Evolutionary conservation across 92 coral and sea anemone species (phyloP), one percentile per base, ranked within the genome.

Genomic region (Heliopora coerulea): DNA sequence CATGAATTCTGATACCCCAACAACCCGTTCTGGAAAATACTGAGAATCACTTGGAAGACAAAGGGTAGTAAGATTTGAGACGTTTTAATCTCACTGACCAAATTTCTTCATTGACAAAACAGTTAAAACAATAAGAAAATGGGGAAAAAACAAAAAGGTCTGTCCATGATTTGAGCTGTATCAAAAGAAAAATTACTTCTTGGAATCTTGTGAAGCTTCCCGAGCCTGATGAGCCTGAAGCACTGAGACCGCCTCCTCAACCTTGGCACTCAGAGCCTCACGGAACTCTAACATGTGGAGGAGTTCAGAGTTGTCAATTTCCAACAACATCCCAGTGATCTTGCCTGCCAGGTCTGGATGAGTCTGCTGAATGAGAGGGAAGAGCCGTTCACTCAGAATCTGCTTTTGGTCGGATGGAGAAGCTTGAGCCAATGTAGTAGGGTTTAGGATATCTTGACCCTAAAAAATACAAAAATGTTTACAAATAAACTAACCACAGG

Each of bases 261-360:
- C 95, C 82, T 92, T 92, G 68, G 93, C 87, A 10, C 73, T 59
- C 46, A 92, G 78, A 8, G 97, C 97, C 35, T 89, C 97, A 27
- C 80, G 85, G 4, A 96, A 92, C 90, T 89, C 97, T 85, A 92
- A 28, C 96, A 92, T 87, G 85, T 89, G 92, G 58, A 92, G 81
- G 78, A 92, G 75, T 88, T 92, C 97, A 3, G 96, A 87, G 79
- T 92, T 92, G 84, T 92, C 97, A 35, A 92, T 89, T 83, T 92
- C 97, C 72, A 91, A 31, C 91, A 91, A 69, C 97, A 91, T 89
- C 52, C 97, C 97, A 62, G 97, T 91, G 81, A 92, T 92, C 73
- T 92, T 92, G 29, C 97, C 97, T 73, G 97, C 97, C 65, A 87
- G 80, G 8, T 92, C 96, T 27, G 96, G 86, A 65, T 92, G 96